Percentiles rank a stretch among this genome's conserved stretches.
These are phyloP conservation scores for Hirtodrosophila alboralis DNA, from an alignment of 2,888 invertebrate genomes.

Conservation along the genomic window DNA sequence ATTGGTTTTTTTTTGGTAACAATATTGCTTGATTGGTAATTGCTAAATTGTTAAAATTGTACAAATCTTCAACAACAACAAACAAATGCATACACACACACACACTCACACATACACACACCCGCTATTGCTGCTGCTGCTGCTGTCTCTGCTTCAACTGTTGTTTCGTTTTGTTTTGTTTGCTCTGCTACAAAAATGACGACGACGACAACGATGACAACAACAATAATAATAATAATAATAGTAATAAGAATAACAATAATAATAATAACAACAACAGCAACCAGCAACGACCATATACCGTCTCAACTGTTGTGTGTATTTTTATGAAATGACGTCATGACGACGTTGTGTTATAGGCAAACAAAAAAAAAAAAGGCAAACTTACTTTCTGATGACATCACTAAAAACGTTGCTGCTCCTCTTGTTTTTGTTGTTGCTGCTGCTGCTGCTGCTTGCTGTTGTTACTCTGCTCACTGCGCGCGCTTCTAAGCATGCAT, in stretches of 20 bases:
- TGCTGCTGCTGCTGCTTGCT: no score
- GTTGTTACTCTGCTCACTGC: conserved; percentile 52
- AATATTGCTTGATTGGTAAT: conserved; percentile 53
- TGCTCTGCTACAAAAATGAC: conserved; percentile 58
- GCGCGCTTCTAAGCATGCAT: conserved; percentile 28
- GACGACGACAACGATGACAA: conserved; percentile 34
- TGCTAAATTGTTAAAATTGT: conserved; percentile 39
- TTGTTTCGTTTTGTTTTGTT: conserved; percentile 74
- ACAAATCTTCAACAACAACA: conserved; percentile 17
- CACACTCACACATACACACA: conserved; percentile 15
- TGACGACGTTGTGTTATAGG: conserved; percentile 61
- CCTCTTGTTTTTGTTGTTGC: conserved; percentile 35
- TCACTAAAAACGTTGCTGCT: conserved; percentile 75
- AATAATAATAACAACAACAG: conserved; percentile 30
- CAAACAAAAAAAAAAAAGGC: conserved; percentile 57
- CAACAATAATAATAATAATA: conserved; percentile 31
- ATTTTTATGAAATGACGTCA: conserved; percentile 81
- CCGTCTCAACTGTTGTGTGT: conserved; percentile 63
- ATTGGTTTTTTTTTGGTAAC: conserved; percentile 33
- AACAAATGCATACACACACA: conserved; percentile 13
- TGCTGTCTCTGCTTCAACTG: conserved; percentile 50
- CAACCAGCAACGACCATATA: conserved; percentile 48
- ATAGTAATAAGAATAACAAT: conserved; percentile 22
- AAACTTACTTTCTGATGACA: conserved; percentile 79
- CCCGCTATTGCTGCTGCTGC: conserved; percentile 41